These are phyloP conservation scores for Psophia crepitans DNA, from an alignment of 2,113 vertebrate genomes.

Conservation along the genomic window DNA sequence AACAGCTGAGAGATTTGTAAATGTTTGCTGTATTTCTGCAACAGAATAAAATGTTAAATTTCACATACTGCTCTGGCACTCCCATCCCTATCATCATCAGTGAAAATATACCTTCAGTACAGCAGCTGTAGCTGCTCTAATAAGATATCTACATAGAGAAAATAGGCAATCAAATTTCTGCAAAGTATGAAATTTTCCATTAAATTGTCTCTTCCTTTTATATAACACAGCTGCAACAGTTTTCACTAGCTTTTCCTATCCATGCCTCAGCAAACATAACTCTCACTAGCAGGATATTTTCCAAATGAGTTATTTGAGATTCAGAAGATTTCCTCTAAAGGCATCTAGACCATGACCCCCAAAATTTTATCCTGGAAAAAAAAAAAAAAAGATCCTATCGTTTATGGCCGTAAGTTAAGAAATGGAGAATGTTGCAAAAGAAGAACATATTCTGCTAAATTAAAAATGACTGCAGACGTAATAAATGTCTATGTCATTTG, in stretches of 20 bases:
- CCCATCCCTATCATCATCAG: constrained; percentile 44
- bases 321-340: constrained; percentile 31
- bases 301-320: constrained; percentile 41
- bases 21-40: constrained; percentile 53
- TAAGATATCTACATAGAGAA: constrained; percentile 76
- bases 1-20: constrained; percentile 58
- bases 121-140: constrained; percentile 74
- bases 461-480: not conserved
- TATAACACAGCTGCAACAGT: constrained; percentile 76
- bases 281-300: constrained; percentile 48
- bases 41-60: constrained; percentile 58
- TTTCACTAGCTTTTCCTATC: constrained; percentile 64
- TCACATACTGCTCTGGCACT: not conserved
- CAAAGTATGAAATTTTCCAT: constrained; percentile 77
- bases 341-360: not conserved
- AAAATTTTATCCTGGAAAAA: not conserved
- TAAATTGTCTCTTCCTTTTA: constrained; percentile 76
- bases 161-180: constrained; percentile 83
- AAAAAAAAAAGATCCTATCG: not conserved
- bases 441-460: not conserved
- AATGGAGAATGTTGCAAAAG: not conserved
- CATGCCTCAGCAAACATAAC: constrained; percentile 46
- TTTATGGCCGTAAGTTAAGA: not conserved
- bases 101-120: constrained; percentile 67
- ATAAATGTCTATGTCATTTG: constrained; percentile 1